Evolutionary conservation across 2,113 vertebrate species (phyloP), one percentile per base, ranked within the genome.

Genomic region (Setophaga kirtlandii): DNA sequence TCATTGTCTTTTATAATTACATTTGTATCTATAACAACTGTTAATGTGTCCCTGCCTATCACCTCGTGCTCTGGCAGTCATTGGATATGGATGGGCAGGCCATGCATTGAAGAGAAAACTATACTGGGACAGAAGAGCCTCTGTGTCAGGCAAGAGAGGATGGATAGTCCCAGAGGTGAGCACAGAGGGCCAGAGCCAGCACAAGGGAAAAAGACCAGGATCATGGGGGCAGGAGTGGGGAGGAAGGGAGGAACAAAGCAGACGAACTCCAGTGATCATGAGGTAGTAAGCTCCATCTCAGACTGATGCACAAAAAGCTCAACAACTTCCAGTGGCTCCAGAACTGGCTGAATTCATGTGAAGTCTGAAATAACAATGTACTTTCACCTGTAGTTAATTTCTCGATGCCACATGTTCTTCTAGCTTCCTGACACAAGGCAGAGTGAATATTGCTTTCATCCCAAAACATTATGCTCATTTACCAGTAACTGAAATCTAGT

Each of bases 401-500:
- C 30, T 31, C 2, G 1, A 90, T 6, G 4, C 6, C 74, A 16
- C 50, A 56, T 6, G 16, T 58, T 86, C 50, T 50, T 86, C 64
- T 71, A 12, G 46, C 28, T 83, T 80, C 37, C 30, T 77, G 67
- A 80, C 41, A 87, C 3, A 60, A 70, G 24, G 11, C 24, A 74
- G 46, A 87, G 14, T 60, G 44, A 90, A 31, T 68, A 60, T 37
- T 68, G 50, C 65, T 73, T 94, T 89, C 17, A 44, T 75, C 50
- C 37, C 82, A 62, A 87, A 49, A 89, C 90, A 81, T 87, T 44
- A 84, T 13, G 18, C 49, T 64, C 19, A 69, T 83, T 88, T 95
- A 87, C 49, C 22, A 56, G 80, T 75, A 92, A 87, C 3, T 71
- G 62, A 87, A 84, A 84, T 37, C 30, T 60, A 89, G 19, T 39